Conservation (phyloP, 92 coral and sea anemone species). For the Parazoanthus darwini region DNA sequence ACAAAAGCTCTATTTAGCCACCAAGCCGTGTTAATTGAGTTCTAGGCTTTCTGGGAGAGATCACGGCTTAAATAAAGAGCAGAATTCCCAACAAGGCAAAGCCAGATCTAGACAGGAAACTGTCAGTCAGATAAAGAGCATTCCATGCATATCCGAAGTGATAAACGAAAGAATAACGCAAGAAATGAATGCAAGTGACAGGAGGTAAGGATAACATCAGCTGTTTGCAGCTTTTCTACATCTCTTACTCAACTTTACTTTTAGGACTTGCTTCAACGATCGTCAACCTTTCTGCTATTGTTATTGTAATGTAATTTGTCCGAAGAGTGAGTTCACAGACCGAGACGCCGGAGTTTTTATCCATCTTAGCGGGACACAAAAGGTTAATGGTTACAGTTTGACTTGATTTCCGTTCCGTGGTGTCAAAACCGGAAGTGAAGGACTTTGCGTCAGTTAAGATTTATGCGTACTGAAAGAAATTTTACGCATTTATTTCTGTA, state of each 20-base stretch:
- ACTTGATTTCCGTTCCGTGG: conserved; percentile 12
- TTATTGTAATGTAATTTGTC: background rate
- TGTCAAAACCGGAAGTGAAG: conserved; percentile 12
- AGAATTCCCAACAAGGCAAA: conserved; percentile 27
- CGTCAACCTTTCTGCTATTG: background rate
- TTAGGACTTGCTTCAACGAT: background rate
- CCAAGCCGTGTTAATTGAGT: no score
- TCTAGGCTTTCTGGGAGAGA: conserved; percentile 20
- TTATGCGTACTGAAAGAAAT: background rate
- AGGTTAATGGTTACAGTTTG: conserved; percentile 26
- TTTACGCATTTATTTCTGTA: background rate
- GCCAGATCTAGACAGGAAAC: conserved; percentile 34
- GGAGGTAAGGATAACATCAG: conserved; percentile 3
- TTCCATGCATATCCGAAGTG: conserved; percentile 28
- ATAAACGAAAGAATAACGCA: conserved; percentile 8
- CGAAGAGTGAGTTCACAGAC: background rate
- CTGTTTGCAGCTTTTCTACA: background rate
- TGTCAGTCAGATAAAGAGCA: conserved; percentile 27
- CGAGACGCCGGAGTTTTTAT: background rate
- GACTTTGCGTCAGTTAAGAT: background rate
- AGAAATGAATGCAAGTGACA: background rate
- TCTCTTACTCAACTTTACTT: background rate
- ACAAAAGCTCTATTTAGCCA: no score
- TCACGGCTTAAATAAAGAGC: conserved; percentile 16
- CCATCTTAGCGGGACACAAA: conserved; percentile 14